These are phyloP conservation scores for Scolopax rusticola DNA, from an alignment of 2,797 vertebrate genomes.

Conservation along the genomic window DNA sequence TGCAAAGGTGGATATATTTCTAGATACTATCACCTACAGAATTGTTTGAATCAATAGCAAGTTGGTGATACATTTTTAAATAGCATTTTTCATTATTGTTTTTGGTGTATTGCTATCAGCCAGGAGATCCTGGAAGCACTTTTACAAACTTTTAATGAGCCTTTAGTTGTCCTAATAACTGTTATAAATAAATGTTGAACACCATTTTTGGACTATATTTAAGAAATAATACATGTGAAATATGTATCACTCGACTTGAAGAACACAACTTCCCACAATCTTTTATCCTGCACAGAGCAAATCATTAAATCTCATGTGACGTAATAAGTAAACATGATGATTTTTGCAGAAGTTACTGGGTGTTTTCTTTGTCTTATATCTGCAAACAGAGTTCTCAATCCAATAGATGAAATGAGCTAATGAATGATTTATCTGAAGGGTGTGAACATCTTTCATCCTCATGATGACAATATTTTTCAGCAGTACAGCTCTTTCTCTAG, in stretches of 20 bases:
- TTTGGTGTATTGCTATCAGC: not conserved
- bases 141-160: not conserved
- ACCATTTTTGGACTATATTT: not conserved
- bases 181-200: not conserved
- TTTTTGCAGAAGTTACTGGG: conserved; percentile 9
- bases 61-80: not conserved
- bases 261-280: not conserved
- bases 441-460: conserved; percentile 24
- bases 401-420: not conserved
- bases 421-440: conserved; percentile 52
- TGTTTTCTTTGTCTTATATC: not conserved
- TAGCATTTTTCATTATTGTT: not conserved
- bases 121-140: not conserved
- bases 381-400: conserved; percentile 20
- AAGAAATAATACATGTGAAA: not conserved
- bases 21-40: not conserved
- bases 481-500: not conserved
- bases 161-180: not conserved
- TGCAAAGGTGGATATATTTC: not conserved
- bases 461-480: conserved; percentile 52
- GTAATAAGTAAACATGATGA: not conserved
- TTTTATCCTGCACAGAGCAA: not conserved
- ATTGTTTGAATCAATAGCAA: not conserved
- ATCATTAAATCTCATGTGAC: not conserved
- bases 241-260: not conserved